Base-by-base conservation (phyloP, 1,140 invertebrate genomes). In the Belonocnema kinseyi region DNA sequence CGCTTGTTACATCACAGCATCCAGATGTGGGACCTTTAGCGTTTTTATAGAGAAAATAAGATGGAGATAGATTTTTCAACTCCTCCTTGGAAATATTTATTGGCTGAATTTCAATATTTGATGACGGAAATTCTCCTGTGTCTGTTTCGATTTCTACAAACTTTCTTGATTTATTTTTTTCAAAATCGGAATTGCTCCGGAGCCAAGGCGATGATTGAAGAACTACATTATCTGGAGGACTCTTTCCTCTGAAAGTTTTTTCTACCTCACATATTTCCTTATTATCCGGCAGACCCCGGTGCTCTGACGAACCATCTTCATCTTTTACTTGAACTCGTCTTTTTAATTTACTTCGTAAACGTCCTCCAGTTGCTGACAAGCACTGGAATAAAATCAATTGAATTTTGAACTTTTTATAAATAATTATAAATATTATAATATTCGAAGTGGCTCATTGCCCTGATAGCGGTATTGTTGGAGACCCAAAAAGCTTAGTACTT, bases 1-100 rank as follows among this genome's bases (percentile, higher is more conserved):
- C 33, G 6, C 33, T 66, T 17, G 78, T 80, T 7, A 83, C 84
- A 56, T 80, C 85, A 54, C 16, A 70, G 16, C 56, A 61, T 2
- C 16, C n/a, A 21, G 54, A 14, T 19, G 58, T 13, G 19, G 73
- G 54, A 61, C 50, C 7, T 21, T n/a, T 61, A 50, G 26, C 12
- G 61, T 58, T 50, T 56, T 58, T 50, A n/a, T 19, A 61, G 40
- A 46, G 10, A 8, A 8, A 2, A 46, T 6, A 11, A 8, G 40
- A 8, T 46, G 40, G 40, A 10, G 1, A 46, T 46, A 0, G 40
- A 46, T 7, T 46, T 46, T 46, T 46, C 7, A 10, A 46, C 4
- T 46, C 11, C 40, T 46, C 10, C 40, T 46, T 46, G 40, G 6
- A 2, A 46, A 46, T 46, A 10, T 46, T 46, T 46, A 8, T 46